A percentile compares a stretch with the other conserved stretches of the same genome.
Evolutionary conservation across 1,140 invertebrate species (phyloP).

Genomic region (Eciton burchellii): DNA sequence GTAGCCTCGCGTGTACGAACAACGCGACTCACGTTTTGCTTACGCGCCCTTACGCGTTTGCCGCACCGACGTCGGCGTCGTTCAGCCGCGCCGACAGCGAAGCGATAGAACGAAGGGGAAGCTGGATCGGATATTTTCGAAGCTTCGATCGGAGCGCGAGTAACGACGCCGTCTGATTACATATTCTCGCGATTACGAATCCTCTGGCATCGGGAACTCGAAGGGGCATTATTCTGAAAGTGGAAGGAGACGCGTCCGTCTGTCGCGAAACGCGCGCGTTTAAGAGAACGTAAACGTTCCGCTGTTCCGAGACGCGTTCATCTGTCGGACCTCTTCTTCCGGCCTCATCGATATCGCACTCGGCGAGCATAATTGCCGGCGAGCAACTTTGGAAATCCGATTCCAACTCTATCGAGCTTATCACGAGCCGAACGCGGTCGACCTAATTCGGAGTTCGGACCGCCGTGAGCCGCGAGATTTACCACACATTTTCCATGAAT

Average conservation of each 20-base stretch:
- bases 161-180: too few species aligned
- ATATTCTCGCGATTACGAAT: too few species aligned
- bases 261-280: too few species aligned
- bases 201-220: too few species aligned
- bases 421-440: neutral
- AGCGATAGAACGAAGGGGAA: constrained; percentile 12
- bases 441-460: neutral
- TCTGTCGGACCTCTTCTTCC: too few species aligned
- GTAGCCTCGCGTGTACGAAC: constrained; percentile 59
- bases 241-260: too few species aligned
- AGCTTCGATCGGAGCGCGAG: constrained; percentile 42
- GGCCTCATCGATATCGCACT: too few species aligned
- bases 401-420: constrained; percentile 32
- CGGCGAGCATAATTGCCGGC: constrained; percentile 6
- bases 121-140: constrained; percentile 56
- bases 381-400: constrained; percentile 29
- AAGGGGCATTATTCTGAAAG: too few species aligned
- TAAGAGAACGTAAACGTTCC: too few species aligned
- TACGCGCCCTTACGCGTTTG: constrained; percentile 11
- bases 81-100: constrained; percentile 54
- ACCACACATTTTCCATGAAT: constrained; percentile 12
- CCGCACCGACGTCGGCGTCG: constrained; percentile 11
- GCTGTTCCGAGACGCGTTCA: too few species aligned
- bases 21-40: constrained; percentile 68
- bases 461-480: neutral